Evolutionary conservation across 2,888 invertebrate genomes (phyloP).

Genomic region (Salticus scenicus): DNA sequence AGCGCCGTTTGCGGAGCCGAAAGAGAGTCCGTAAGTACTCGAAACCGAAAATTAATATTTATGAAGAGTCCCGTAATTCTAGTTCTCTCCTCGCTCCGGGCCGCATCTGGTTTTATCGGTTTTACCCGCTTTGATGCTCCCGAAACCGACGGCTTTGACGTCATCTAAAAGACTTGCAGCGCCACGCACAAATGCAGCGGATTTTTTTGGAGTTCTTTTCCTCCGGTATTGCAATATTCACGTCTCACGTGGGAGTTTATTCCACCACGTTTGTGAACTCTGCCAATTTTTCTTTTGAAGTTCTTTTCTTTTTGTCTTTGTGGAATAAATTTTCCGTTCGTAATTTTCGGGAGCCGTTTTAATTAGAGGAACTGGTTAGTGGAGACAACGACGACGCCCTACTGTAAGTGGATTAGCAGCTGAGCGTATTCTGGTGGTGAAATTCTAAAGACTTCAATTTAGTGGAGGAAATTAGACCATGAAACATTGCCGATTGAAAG

Average conservation of each 20-base stretch:
- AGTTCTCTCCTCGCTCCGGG: slow-evolving; percentile 48
- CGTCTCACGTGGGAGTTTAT: slow-evolving; percentile 20
- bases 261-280: not conserved
- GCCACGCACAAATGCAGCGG: not conserved
- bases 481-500: not conserved
- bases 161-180: slow-evolving; percentile 8
- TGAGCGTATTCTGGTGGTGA: no score
- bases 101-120: slow-evolving; percentile 69
- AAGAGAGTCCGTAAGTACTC: slow-evolving; percentile 42
- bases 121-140: slow-evolving; percentile 59
- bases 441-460: slow-evolving; percentile 10
- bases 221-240: slow-evolving; percentile 12
- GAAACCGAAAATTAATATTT: slow-evolving; percentile 66
- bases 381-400: slow-evolving; percentile 10
- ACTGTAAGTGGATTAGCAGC: not conserved
- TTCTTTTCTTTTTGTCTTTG: not conserved
- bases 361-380: slow-evolving; percentile 9
- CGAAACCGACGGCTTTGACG: slow-evolving; percentile 53
- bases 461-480: not conserved
- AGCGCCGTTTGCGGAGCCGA: slow-evolving; percentile 33
- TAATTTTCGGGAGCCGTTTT: slow-evolving; percentile 13
- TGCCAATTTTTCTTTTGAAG: slow-evolving; percentile 14
- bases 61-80: slow-evolving; percentile 54
- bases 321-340: slow-evolving; percentile 3
- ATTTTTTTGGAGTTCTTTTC: not conserved